These are phyloP conservation scores for Coracias cyanogaster DNA, from an alignment of 2,797 vertebrate species.

Conservation along the genomic window DNA sequence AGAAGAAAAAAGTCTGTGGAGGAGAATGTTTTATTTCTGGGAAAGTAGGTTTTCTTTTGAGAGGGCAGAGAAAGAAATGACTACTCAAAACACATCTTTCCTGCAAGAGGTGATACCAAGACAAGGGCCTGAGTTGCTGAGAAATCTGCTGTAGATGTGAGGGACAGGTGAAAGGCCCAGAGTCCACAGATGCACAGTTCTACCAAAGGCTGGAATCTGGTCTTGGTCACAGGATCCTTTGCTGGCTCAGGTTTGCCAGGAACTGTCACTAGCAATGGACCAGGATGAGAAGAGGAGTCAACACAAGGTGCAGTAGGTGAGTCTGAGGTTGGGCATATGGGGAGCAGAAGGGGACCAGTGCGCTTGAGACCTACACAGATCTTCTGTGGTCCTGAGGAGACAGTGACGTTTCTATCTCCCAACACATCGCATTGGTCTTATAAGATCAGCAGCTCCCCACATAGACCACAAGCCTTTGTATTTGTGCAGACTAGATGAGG, in stretches of 20 bases:
- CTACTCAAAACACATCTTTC: background rate
- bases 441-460: background rate
- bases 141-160: background rate
- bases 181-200: rapidly evolving
- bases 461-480: background rate
- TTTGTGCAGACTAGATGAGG: background rate
- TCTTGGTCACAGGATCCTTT: rapidly evolving
- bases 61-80: background rate
- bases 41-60: background rate
- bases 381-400: background rate
- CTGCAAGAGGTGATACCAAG: background rate
- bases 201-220: rapidly evolving
- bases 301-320: rapidly evolving
- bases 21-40: background rate
- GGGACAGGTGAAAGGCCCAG: rapidly evolving
- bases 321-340: too few species aligned
- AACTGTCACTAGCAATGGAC: rapidly evolving
- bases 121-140: background rate
- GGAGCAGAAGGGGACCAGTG: rapidly evolving
- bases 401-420: rapidly evolving
- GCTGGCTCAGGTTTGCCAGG: background rate
- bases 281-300: background rate
- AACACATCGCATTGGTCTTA: rapidly evolving
- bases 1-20: background rate
- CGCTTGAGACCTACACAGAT: rapidly evolving